A percentile compares a stretch with the other conserved stretches of the same genome.
phyloP scores from a whole-genome alignment of 2,113 vertebrate genomes.

The Chlamydotis undulata region DNA sequence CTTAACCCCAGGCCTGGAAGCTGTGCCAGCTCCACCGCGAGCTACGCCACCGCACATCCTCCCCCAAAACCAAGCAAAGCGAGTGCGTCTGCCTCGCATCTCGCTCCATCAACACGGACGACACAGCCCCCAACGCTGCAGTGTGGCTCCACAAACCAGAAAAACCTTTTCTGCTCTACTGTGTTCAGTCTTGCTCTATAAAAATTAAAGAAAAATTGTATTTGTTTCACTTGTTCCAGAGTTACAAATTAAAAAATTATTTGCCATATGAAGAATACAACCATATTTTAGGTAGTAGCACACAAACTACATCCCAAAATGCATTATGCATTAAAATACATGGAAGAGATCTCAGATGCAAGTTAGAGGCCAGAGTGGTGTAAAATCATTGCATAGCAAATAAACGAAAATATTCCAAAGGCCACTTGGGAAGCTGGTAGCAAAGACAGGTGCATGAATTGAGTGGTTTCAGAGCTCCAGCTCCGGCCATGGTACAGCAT shows the following conservation, averaged over 20 bases:
- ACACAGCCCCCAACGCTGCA: neutral
- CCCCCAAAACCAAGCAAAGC: neutral
- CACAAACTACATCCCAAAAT: neutral
- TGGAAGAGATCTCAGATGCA: neutral
- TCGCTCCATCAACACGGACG: neutral
- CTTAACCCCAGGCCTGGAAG: conserved; percentile 60
- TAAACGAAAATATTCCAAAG: neutral
- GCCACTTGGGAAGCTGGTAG: neutral
- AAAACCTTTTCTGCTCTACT: neutral
- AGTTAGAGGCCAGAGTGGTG: neutral
- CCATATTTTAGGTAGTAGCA: fast-evolving
- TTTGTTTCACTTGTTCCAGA: neutral
- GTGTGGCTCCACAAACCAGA: neutral
- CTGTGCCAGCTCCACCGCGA: conserved; percentile 46
- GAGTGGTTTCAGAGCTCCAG: neutral
- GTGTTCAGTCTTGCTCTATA: neutral
- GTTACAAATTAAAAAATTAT: neutral
- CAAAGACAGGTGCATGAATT: neutral
- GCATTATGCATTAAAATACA: neutral
- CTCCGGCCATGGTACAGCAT: neutral
- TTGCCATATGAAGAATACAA: neutral
- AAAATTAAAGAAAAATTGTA: neutral
- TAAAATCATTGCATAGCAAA: neutral
- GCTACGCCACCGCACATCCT: neutral
- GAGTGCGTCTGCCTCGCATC: neutral